phyloP scores from a whole-genome alignment of 2,888 invertebrate species.

The Meghimatium bilineatum region DNA sequence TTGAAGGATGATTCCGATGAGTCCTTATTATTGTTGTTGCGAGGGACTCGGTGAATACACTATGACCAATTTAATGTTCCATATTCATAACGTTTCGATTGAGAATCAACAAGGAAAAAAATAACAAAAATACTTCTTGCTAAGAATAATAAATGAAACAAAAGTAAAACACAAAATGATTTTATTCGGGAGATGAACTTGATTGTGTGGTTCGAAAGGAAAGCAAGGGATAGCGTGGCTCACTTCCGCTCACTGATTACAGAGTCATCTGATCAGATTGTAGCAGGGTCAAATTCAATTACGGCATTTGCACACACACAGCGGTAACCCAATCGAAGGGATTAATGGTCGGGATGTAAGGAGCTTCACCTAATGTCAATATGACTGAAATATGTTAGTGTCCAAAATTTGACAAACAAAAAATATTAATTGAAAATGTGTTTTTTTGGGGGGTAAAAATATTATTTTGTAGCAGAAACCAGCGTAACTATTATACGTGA shows the following conservation, averaged over 20 bases:
- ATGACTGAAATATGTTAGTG: constrained; percentile 8
- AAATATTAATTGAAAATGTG: no score
- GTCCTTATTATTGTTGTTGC: no score
- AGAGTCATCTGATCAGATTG: constrained; percentile 44
- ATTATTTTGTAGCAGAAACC: no score
- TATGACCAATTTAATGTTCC: no score
- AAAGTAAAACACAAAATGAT: not conserved
- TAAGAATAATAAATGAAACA: constrained; percentile 5
- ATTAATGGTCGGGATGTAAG: constrained; percentile 29
- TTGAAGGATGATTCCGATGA: no score
- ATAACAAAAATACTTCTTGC: not conserved
- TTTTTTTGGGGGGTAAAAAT: no score
- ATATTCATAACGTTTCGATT: not conserved
- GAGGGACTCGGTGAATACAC: no score
- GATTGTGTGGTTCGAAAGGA: constrained; percentile 20
- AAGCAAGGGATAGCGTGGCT: constrained; percentile 29
- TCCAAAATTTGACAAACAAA: not conserved
- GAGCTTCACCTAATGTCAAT: constrained; percentile 12
- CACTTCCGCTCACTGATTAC: constrained; percentile 41
- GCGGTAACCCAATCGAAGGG: constrained; percentile 32
- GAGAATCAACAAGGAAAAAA: not conserved
- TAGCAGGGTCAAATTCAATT: constrained; percentile 39
- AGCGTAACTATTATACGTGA: no score
- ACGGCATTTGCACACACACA: constrained; percentile 42
- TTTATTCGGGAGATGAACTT: constrained; percentile 24